A percentile compares a stretch with the other conserved stretches of the same genome.
Evolutionary conservation across 2,797 vertebrate species (phyloP).

Genomic region (Ibycter americanus): DNA sequence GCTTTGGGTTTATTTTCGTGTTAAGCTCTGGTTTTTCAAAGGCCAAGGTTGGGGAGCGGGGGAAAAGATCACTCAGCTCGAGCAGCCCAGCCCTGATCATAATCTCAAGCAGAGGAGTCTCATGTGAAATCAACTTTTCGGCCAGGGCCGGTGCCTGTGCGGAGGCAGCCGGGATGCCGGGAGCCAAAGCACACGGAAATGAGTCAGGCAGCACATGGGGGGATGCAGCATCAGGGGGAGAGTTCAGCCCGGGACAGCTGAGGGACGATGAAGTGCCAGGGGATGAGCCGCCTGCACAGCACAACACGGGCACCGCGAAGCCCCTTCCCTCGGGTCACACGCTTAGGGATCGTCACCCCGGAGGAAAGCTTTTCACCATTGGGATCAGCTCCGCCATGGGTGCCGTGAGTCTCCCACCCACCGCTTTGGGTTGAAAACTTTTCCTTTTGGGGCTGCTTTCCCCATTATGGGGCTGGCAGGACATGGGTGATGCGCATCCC

Average conservation of each 20-base stretch:
- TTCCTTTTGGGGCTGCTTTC: not conserved
- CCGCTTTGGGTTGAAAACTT: not conserved
- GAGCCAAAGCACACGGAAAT: slow-evolving; percentile 9
- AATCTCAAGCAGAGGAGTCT: not conserved
- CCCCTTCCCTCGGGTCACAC: accelerated
- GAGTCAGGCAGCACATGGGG: not conserved
- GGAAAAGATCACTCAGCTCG: not conserved
- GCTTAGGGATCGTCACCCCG: accelerated
- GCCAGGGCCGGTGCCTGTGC: not conserved
- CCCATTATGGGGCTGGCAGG: accelerated
- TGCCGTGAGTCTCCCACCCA: not conserved
- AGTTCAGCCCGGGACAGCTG: not conserved
- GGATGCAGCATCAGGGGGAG: accelerated
- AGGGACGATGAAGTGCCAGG: accelerated
- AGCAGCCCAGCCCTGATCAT: not conserved
- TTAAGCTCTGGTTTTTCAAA: not conserved
- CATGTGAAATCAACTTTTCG: not conserved
- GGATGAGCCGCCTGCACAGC: accelerated
- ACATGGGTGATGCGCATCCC: not conserved
- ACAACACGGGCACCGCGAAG: accelerated
- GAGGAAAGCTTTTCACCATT: accelerated
- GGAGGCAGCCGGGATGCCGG: not conserved
- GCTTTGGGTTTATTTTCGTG: not conserved
- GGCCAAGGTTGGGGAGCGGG: not conserved
- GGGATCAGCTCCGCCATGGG: not conserved